phyloP scores from a whole-genome alignment of 2,888 invertebrate genomes.

The Stenichneumon culpator region DNA sequence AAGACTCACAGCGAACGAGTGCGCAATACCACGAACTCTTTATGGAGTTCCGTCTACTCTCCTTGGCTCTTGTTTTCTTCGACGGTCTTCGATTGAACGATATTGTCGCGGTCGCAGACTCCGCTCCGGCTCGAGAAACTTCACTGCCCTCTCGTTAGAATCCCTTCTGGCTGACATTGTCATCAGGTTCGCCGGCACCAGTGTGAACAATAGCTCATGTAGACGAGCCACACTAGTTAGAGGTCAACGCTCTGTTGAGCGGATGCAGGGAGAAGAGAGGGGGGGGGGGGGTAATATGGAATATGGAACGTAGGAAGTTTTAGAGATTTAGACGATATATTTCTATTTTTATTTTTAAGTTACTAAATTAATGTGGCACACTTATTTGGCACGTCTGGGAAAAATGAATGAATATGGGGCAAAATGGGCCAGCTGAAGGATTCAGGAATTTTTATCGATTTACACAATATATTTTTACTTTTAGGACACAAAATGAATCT shows the following conservation, averaged over 20 bases:
- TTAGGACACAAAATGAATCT: too few relatives aligned
- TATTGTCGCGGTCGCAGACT: conserved; percentile 2
- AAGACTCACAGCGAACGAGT: neutral
- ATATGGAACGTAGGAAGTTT: too few relatives aligned
- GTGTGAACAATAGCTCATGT: neutral
- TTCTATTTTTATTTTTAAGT: too few relatives aligned
- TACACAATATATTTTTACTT: too few relatives aligned
- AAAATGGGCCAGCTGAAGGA: too few relatives aligned
- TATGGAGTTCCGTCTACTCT: conserved; percentile 16
- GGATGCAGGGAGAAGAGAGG: neutral
- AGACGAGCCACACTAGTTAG: neutral
- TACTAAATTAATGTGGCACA: too few relatives aligned
- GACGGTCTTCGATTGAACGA: conserved; percentile 27
- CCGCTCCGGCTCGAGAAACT: neutral
- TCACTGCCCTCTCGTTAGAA: conserved; percentile 15
- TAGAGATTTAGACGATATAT: too few relatives aligned
- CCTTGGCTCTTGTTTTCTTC: conserved; percentile 12
- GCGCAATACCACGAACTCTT: conserved; percentile 48
- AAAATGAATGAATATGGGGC: too few relatives aligned
- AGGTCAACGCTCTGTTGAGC: neutral
- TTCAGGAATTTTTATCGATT: too few relatives aligned
- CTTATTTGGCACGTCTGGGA: too few relatives aligned
- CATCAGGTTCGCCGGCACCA: neutral
- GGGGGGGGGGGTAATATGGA: too few relatives aligned
- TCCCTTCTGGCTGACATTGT: neutral